A percentile compares a stretch with the other conserved stretches of the same genome.
phyloP scores from a whole-genome alignment of 30 jellyfish, hydroid and myxozoan genomes.

The Aurelia sp. region DNA sequence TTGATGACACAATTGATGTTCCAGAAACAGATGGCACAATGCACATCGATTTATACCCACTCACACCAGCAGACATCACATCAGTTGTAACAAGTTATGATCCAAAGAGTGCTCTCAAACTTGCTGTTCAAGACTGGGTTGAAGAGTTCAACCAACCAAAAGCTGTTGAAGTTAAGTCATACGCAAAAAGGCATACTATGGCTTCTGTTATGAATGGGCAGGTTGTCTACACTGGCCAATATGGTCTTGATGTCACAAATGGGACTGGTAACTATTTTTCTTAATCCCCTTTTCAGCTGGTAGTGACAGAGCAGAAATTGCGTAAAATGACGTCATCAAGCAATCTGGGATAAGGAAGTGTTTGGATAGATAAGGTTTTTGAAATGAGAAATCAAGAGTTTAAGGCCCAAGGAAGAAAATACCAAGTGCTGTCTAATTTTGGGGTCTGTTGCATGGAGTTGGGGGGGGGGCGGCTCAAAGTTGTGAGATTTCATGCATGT shows the following conservation, averaged over 20 bases:
- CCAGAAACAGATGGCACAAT: constrained; percentile 73
- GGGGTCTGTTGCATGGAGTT: too few species aligned
- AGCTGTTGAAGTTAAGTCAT: constrained; percentile 79
- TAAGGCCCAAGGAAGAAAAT: too few species aligned
- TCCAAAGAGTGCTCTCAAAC: constrained; percentile 76
- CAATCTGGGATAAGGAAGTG: too few species aligned
- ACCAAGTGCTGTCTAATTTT: too few species aligned
- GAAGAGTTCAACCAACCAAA: constrained; percentile 66
- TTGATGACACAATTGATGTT: constrained; percentile 80
- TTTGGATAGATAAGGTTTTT: too few species aligned
- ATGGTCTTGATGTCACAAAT: constrained; percentile 80
- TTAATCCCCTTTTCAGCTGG: neutral
- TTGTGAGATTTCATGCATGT: too few species aligned
- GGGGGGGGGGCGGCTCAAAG: too few species aligned
- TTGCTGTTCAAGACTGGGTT: constrained; percentile 88
- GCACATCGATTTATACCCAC: constrained; percentile 92
- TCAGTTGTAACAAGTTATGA: constrained; percentile 83
- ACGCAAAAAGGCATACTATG: constrained; percentile 87
- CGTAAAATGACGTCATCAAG: too few species aligned
- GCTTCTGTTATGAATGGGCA: constrained; percentile 83
- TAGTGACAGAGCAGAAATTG: too few species aligned
- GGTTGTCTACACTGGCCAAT: constrained; percentile 82
- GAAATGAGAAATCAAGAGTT: too few species aligned
- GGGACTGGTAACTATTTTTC: constrained; percentile 62
- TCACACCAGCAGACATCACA: constrained; percentile 92